These are phyloP conservation scores for Drosophila borborema DNA, from an alignment of 2,888 invertebrate genomes.

Conservation along the genomic window DNA sequence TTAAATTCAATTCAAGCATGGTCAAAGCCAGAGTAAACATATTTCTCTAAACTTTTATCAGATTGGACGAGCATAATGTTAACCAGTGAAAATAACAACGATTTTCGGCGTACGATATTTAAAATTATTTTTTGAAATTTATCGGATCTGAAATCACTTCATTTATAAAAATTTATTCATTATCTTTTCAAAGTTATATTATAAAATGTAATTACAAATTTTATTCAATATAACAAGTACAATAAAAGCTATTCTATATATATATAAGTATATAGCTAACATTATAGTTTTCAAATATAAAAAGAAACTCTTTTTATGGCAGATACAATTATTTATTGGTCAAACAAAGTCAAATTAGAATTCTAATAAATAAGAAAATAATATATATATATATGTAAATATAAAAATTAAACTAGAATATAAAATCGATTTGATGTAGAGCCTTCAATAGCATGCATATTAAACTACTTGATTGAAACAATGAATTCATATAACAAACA, in stretches of 20 bases:
- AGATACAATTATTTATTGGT: slow-evolving; percentile 26
- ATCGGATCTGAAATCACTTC: background rate
- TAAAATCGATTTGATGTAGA: slow-evolving; percentile 6
- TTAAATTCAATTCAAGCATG: too few relatives aligned
- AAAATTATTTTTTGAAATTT: background rate
- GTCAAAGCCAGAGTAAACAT: too few relatives aligned
- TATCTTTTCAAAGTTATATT: background rate
- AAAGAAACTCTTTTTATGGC: background rate
- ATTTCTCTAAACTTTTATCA: too few relatives aligned
- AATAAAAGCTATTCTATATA: background rate
- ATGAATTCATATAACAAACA: background rate
- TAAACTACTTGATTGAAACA: background rate
- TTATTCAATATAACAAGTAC: background rate
- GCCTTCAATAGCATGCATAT: slow-evolving; percentile 19
- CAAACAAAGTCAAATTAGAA: slow-evolving; percentile 11
- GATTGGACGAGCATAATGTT: too few relatives aligned
- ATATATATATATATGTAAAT: slow-evolving; percentile 1
- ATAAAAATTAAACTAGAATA: background rate
- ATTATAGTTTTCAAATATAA: background rate
- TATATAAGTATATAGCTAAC: background rate
- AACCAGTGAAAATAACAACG: too few relatives aligned
- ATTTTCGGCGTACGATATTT: background rate
- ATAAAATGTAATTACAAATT: background rate
- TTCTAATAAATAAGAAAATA: slow-evolving; percentile 12
- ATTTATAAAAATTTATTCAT: background rate